These are phyloP conservation scores for Spondyliosoma cantharus DNA, from an alignment of 2,797 vertebrate species.

Conservation along the genomic window DNA sequence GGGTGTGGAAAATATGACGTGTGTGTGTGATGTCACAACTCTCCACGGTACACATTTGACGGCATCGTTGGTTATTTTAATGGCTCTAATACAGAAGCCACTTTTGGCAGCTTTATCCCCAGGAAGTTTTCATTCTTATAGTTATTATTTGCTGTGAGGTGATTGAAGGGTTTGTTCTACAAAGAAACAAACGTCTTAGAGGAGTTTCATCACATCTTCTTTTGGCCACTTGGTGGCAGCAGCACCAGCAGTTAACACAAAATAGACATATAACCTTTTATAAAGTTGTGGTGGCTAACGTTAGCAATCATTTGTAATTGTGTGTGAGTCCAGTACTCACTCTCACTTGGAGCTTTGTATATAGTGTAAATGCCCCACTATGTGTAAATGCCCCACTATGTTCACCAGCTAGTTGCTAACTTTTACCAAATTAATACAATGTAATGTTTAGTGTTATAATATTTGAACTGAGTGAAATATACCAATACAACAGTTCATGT, in stretches of 20 bases:
- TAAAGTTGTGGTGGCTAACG: background rate
- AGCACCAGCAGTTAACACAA: background rate
- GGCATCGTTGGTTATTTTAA: constrained; percentile 20
- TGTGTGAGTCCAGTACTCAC: background rate
- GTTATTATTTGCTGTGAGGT: background rate
- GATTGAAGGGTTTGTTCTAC: background rate
- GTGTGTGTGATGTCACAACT: constrained; percentile 48
- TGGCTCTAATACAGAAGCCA: constrained; percentile 9
- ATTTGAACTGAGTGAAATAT: background rate
- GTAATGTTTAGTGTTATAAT: background rate
- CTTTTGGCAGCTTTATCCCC: constrained; percentile 28
- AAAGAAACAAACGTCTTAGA: background rate
- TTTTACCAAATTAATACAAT: background rate
- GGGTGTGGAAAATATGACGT: constrained; percentile 41
- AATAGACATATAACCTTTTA: background rate
- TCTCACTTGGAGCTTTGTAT: background rate
- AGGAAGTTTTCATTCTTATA: background rate
- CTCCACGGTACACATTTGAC: constrained; percentile 9
- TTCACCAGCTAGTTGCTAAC: background rate
- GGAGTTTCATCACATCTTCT: background rate
- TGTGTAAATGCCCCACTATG: background rate
- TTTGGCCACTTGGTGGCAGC: background rate
- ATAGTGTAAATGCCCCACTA: background rate
- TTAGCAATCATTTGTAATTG: background rate
- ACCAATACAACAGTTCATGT: background rate